Evolutionary conservation across 2,797 vertebrate species (phyloP).

Genomic region (Brotula barbata): DNA sequence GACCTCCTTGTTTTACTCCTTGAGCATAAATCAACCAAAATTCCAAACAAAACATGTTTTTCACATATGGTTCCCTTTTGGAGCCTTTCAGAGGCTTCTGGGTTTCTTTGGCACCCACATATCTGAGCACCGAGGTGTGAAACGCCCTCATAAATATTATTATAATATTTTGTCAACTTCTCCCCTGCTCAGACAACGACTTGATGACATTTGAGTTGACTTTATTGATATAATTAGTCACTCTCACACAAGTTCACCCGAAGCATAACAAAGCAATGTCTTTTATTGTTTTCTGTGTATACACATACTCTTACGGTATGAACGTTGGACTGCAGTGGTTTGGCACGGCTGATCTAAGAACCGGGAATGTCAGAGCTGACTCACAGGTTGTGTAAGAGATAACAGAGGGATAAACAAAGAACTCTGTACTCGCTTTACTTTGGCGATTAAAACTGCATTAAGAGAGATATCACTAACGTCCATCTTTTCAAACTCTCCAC

Average conservation of each 20-base stretch:
- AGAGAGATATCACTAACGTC: no score
- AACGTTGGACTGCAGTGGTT: constrained; percentile 10
- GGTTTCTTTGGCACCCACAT: no score
- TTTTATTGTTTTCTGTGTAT: neutral
- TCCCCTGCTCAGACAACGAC: neutral
- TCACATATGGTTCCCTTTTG: no score
- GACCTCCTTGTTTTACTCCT: no score
- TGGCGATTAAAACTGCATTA: no score
- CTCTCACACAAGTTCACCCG: neutral
- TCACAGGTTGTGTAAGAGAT: no score
- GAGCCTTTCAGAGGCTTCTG: no score
- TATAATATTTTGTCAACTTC: neutral
- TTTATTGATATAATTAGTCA: neutral
- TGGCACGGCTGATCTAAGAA: constrained; percentile 4
- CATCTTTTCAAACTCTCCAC: neutral
- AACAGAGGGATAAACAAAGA: neutral
- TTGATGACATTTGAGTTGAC: neutral
- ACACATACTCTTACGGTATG: neutral
- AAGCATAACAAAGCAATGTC: neutral
- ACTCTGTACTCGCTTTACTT: no score
- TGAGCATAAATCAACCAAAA: no score
- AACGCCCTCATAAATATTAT: no score
- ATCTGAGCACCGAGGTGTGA: no score
- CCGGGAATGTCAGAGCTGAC: constrained; percentile 2
- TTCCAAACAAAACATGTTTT: no score